These are phyloP conservation scores for Dicrostonyx torquatus DNA, from an alignment of 2,797 vertebrate species.

Conservation along the genomic window DNA sequence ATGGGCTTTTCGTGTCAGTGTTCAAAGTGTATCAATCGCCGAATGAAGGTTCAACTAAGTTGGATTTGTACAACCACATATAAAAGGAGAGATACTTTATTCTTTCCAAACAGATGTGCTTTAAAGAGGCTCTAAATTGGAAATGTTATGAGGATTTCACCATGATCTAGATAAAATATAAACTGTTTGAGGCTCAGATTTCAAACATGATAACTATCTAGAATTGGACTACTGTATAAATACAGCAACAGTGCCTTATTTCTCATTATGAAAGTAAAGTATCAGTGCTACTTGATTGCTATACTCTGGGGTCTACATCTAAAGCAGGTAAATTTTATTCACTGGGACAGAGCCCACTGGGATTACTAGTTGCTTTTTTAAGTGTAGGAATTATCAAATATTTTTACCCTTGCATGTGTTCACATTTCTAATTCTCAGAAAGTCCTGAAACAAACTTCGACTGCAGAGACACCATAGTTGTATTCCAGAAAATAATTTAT, in stretches of 20 bases:
- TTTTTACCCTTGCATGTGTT: not conserved
- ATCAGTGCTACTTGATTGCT: not conserved
- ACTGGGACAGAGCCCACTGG: not conserved
- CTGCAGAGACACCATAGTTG: not conserved
- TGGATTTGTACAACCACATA: not conserved
- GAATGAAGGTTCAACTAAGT: not conserved
- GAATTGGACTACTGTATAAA: not conserved
- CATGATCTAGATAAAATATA: not conserved
- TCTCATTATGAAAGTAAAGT: slow-evolving; percentile 2
- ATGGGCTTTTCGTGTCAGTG: not conserved
- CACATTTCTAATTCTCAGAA: slow-evolving; percentile 21
- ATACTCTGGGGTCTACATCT: not conserved
- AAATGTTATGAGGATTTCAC: not conserved
- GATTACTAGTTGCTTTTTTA: not conserved
- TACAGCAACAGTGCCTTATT: not conserved
- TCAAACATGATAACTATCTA: not conserved
- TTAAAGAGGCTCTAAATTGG: not conserved
- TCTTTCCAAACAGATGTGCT: not conserved
- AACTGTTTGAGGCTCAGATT: not conserved
- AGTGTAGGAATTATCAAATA: not conserved
- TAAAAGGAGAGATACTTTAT: not conserved
- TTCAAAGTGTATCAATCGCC: not conserved
- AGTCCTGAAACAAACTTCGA: slow-evolving; percentile 16
- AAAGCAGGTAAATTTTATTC: not conserved
- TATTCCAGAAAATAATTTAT: not conserved